Evolutionary conservation across 2,113 vertebrate species (phyloP).

Genomic region (Perca fluviatilis): DNA sequence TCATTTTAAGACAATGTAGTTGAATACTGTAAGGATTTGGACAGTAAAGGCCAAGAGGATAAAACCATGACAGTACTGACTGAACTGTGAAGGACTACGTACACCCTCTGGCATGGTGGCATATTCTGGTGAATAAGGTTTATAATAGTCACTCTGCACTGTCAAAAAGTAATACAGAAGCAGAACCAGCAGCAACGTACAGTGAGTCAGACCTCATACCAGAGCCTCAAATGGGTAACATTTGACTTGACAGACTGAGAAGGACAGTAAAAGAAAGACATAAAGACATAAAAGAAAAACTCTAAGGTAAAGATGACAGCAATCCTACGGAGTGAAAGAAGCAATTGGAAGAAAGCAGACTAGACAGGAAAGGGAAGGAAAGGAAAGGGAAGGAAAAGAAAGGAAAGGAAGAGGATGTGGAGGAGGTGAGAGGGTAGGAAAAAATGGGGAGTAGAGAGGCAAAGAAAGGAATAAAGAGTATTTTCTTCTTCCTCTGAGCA

Average conservation of each 20-base stretch:
- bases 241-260: conserved; percentile 1
- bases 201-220: neutral
- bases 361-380: neutral
- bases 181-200: neutral
- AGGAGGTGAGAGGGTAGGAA: neutral
- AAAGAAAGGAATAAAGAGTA: neutral
- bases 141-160: conserved; percentile 6
- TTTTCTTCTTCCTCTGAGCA: conserved; percentile 45
- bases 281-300: neutral
- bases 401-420: neutral
- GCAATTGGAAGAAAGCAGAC: neutral
- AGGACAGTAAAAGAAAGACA: neutral
- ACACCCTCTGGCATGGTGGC: conserved; percentile 2
- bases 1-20: neutral
- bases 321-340: neutral
- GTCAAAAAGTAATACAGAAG: neutral
- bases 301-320: neutral
- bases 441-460: neutral
- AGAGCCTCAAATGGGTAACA: neutral
- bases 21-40: neutral
- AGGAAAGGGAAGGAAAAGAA: neutral
- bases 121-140: neutral
- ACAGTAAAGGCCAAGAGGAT: conserved; percentile 9
- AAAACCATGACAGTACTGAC: neutral
- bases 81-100: conserved; percentile 4